These are phyloP conservation scores for Apodemus speciosus DNA, from an alignment of 2,113 vertebrate genomes.

Conservation along the genomic window DNA sequence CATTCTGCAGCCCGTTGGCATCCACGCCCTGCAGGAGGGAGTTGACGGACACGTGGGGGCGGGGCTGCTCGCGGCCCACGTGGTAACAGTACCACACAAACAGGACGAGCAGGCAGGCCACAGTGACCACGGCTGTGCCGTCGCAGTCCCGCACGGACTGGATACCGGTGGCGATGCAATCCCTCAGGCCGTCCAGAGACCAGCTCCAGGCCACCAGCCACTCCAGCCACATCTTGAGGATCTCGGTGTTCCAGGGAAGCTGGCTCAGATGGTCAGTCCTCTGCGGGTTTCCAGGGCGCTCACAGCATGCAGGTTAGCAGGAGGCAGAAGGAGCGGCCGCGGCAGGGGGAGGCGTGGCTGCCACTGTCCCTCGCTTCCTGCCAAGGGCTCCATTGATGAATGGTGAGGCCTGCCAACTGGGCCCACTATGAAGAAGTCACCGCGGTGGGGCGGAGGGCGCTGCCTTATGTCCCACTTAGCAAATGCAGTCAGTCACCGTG, in stretches of 20 bases:
- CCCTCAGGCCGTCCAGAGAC: conserved; percentile 93
- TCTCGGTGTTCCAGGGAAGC: background rate
- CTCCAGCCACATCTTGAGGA: conserved; percentile 84
- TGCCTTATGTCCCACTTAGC: background rate
- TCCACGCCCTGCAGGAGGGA: conserved; percentile 84
- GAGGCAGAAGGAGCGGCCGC: conserved; percentile 5
- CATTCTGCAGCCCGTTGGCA: conserved; percentile 90
- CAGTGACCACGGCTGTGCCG: conserved; percentile 87
- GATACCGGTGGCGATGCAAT: conserved; percentile 92
- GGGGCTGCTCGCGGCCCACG: conserved; percentile 94
- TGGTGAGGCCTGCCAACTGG: background rate
- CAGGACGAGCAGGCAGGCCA: conserved; percentile 91
- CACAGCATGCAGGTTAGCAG: conserved; percentile 73
- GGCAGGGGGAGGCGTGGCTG: conserved; percentile 67
- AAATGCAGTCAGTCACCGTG: background rate
- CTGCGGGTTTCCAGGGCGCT: conserved; percentile 73
- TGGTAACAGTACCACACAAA: conserved; percentile 99
- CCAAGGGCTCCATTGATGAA: conserved; percentile 35
- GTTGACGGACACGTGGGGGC: conserved; percentile 84
- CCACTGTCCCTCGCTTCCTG: background rate
- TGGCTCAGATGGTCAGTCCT: conserved; percentile 75
- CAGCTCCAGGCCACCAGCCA: conserved; percentile 90
- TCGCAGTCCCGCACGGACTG: conserved; percentile 96
- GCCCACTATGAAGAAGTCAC: background rate
- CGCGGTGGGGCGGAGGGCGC: accelerated